Base-by-base conservation (phyloP, 2,888 invertebrate genomes). In the Helleia helle region DNA sequence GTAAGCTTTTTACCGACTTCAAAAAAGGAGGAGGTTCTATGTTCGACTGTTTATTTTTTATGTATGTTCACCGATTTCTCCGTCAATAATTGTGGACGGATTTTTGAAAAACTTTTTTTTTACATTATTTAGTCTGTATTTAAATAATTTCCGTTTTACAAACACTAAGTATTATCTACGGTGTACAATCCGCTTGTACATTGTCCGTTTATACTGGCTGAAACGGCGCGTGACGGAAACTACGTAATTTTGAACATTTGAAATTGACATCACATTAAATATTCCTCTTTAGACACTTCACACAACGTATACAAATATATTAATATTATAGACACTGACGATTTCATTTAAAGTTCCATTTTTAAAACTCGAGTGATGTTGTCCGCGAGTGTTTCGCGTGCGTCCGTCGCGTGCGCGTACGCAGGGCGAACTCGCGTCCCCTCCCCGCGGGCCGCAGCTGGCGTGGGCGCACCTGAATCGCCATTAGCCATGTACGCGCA, bases 401-500 rank as follows among this genome's bases (percentile, higher is more conserved):
- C 54, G 83, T 66, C 68, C 74, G 70, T 56, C 67, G 49, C 56
- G 51, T 56, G 66, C 75, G 77, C 75, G 52, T 55, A 65, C 76
- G 70, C 73, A 70, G 76, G 79, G 75, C 73, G 59, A 58, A 80
- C 83, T 76, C 68, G 66, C 67, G 67, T 54, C 53, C 41, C 41
- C 26, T 22, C 38, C 25, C 31, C 18, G 17, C 31, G 30, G 31
- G 25, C 31, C 18, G 17, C 31, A 30, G 31, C 17, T 17, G 12
- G 58, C 62, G 80, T 79, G 59, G 80, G 80, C 60, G 68, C 62
- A 73, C 70, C 66, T 60, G 75, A 75, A 72, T 69, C 47, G 47
- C 80, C 81, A 66, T 77, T 69, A 79, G 65, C 54, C 80, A 62
- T 60, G 65, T 74, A 68, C 70, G 74, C 64, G 61, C 59, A 37